A percentile compares a stretch with the other conserved stretches of the same genome.
Evolutionary conservation across 2,797 vertebrate species (phyloP).

Genomic region (Macropodus opercularis): DNA sequence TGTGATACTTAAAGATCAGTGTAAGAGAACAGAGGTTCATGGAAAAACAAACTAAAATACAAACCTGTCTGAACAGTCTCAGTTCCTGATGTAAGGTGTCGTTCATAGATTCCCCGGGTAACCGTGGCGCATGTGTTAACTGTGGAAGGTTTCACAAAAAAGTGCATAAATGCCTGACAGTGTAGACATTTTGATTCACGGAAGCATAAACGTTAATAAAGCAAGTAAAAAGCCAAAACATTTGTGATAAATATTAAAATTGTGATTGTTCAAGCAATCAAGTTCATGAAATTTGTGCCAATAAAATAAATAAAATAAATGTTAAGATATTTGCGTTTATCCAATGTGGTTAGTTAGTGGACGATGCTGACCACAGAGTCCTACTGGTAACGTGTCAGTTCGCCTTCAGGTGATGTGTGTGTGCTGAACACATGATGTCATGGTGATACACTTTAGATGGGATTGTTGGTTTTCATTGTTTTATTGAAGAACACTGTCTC

Average conservation of each 20-base stretch:
- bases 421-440: background rate
- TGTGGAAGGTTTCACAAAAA: background rate
- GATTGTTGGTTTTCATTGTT: constrained; percentile 20
- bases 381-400: too few species aligned
- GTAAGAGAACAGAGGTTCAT: constrained; percentile 16
- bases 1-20: constrained; percentile 10
- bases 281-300: too few species aligned
- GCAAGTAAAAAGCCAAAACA: background rate
- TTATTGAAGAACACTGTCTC: constrained; percentile 9
- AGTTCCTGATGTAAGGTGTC: constrained; percentile 12
- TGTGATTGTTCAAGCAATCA: too few species aligned
- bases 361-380: background rate
- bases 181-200: background rate
- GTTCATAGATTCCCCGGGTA: constrained; percentile 8
- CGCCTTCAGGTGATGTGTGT: background rate
- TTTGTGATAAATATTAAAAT: background rate
- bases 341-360: too few species aligned
- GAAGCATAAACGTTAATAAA: background rate
- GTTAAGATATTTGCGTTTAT: background rate
- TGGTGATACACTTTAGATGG: background rate
- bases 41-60: background rate
- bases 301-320: background rate
- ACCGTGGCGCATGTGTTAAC: too few species aligned
- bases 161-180: background rate
- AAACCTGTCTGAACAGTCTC: constrained; percentile 23